Evolutionary conservation across 2,888 invertebrate species (phyloP).

Genomic region (Lasioglossum pauxillum): DNA sequence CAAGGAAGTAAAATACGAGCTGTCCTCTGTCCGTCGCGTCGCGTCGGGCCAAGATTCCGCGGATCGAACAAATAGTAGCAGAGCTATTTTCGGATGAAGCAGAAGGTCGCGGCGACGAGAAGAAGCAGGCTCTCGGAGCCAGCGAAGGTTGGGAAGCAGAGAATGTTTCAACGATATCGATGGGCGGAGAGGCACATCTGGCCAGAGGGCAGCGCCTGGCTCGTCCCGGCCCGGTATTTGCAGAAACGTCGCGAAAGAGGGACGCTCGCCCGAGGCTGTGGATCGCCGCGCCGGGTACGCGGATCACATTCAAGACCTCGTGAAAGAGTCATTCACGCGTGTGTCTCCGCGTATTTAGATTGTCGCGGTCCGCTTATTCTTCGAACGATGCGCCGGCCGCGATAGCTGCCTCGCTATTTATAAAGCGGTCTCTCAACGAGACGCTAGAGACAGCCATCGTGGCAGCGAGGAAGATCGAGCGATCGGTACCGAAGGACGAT

Average conservation of each 20-base stretch:
- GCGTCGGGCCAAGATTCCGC: background rate
- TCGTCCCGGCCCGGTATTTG: constrained; percentile 6
- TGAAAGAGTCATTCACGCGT: constrained; percentile 64
- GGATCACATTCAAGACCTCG: constrained; percentile 45
- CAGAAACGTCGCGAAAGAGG: constrained; percentile 16
- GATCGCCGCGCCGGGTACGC: constrained; percentile 53
- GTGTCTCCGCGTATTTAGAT: constrained; percentile 55
- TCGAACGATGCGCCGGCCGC: constrained; percentile 30
- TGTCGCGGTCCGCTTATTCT: constrained; percentile 29
- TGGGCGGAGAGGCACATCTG: background rate
- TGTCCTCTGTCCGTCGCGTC: background rate
- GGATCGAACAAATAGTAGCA: background rate
- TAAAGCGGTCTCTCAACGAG: background rate
- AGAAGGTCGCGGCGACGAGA: background rate
- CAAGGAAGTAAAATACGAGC: background rate
- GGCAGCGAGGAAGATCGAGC: background rate
- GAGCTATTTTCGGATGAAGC: background rate
- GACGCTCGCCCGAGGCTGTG: constrained; percentile 23
- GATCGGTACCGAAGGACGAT: background rate
- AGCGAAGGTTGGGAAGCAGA: background rate
- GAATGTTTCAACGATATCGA: background rate
- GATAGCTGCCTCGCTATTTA: constrained; percentile 45
- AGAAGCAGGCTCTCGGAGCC: background rate
- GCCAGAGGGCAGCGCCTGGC: constrained; percentile 3
- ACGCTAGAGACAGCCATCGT: background rate